Percentiles rank a stretch among this genome's conserved stretches.
phyloP scores from a whole-genome alignment of 2,797 vertebrate genomes.

The Gallinago solitaria region DNA sequence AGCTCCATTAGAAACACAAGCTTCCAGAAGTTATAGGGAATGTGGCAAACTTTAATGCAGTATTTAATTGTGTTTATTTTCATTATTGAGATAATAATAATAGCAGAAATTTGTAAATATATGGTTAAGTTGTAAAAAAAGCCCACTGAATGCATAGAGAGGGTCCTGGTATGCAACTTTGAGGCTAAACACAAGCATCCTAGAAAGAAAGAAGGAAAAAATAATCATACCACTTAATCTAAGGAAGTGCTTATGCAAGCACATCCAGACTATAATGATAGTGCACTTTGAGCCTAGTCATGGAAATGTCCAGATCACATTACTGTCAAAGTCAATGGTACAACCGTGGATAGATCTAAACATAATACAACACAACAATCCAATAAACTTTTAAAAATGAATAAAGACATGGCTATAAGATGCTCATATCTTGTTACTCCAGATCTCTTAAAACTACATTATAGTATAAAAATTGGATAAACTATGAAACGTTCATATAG shows the following conservation, averaged over 20 bases:
- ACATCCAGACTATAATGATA: conserved; percentile 17
- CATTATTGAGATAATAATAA: neutral
- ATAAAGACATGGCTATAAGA: conserved; percentile 3
- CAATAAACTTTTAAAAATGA: conserved; percentile 46
- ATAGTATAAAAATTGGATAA: conserved; percentile 39
- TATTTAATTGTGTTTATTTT: neutral
- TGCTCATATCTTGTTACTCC: conserved; percentile 25
- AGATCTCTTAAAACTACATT: conserved; percentile 34
- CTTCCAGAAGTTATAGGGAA: neutral
- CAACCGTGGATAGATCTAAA: conserved; percentile 11
- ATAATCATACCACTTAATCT: neutral
- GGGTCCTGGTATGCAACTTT: neutral
- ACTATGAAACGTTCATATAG: neutral
- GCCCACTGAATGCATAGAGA: fast-evolving
- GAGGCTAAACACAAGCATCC: neutral
- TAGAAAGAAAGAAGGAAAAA: neutral
- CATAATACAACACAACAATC: conserved; percentile 55
- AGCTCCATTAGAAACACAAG: neutral
- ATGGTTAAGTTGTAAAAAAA: neutral
- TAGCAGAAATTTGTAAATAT: neutral
- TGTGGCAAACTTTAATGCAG: neutral
- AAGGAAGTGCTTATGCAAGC: conserved; percentile 34
- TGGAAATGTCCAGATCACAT: conserved; percentile 53
- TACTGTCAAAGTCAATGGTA: conserved; percentile 65
- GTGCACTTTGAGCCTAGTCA: conserved; percentile 24